These are phyloP conservation scores for Sterrhoptilus dennistouni DNA, from an alignment of 2,113 vertebrate species.

Conservation along the genomic window DNA sequence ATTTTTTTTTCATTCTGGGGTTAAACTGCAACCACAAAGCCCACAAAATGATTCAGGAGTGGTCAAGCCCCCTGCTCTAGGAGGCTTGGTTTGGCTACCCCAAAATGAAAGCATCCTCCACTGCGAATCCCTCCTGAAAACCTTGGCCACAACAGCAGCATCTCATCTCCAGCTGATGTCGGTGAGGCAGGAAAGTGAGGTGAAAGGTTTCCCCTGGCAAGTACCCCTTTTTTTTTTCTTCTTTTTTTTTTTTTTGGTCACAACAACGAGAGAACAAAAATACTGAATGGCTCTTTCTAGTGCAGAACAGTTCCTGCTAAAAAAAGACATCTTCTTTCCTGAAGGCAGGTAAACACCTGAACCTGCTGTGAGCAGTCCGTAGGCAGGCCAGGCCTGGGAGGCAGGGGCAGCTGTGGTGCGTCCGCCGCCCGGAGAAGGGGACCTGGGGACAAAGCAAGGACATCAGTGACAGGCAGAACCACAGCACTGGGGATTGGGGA, in stretches of 20 bases:
- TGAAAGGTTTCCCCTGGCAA: slow-evolving; percentile 8
- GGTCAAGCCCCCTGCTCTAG: not conserved
- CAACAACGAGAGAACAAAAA: slow-evolving; percentile 25
- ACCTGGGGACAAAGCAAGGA: slow-evolving; percentile 74
- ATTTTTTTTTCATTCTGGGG: not conserved
- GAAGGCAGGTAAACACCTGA: slow-evolving; percentile 80
- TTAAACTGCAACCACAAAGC: not conserved
- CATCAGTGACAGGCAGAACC: not conserved
- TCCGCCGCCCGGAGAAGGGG: slow-evolving; percentile 85
- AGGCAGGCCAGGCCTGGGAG: slow-evolving; percentile 82
- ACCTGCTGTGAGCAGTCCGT: slow-evolving; percentile 71
- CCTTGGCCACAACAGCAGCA: not conserved
- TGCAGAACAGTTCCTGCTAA: slow-evolving; percentile 2
- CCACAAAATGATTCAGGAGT: not conserved
- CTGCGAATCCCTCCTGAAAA: not conserved
- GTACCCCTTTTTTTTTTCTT: not conserved
- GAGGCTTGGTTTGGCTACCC: not conserved
- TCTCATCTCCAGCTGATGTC: not conserved
- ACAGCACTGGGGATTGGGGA: accelerated
- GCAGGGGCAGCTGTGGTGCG: slow-evolving; percentile 91
- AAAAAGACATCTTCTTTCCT: slow-evolving; percentile 77
- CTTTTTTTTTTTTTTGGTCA: not conserved
- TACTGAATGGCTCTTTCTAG: not conserved
- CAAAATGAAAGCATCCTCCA: not conserved
- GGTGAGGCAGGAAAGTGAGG: slow-evolving; percentile 22